These are phyloP conservation scores for Callopanchax toddi DNA, from an alignment of 2,113 vertebrate species.

Conservation along the genomic window DNA sequence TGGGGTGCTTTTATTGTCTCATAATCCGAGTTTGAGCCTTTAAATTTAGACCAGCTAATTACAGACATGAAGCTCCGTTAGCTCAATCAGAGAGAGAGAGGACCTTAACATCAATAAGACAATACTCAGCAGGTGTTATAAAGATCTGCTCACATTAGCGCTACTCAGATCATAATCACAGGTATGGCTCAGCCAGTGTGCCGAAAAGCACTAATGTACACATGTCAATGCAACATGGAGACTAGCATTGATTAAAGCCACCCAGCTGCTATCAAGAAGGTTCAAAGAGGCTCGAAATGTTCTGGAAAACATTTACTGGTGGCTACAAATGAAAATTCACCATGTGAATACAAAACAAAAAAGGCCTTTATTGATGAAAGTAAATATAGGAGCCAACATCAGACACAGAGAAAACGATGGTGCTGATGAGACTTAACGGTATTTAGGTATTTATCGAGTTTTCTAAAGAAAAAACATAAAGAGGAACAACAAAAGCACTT, in stretches of 20 bases:
- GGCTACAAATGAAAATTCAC: conserved; percentile 3
- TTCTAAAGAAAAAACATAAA: not conserved
- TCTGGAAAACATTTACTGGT: not conserved
- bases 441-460: too few relatives aligned
- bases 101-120: not conserved
- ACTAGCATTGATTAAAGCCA: not conserved
- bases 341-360: not conserved
- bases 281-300: not conserved
- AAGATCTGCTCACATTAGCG: not conserved
- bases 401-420: too few relatives aligned
- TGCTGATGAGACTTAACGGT: too few relatives aligned
- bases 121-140: not conserved
- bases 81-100: not conserved
- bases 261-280: not conserved
- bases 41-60: too few relatives aligned
- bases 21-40: not conserved
- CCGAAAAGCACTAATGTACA: not conserved
- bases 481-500: not conserved
- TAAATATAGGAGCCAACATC: not conserved
- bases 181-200: not conserved
- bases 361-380: not conserved
- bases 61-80: not conserved
- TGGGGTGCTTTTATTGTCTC: conserved; percentile 8
- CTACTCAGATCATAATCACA: not conserved
- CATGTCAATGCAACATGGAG: not conserved